Conservation (phyloP, 2,797 vertebrate species). For the Danio choprae region DNA sequence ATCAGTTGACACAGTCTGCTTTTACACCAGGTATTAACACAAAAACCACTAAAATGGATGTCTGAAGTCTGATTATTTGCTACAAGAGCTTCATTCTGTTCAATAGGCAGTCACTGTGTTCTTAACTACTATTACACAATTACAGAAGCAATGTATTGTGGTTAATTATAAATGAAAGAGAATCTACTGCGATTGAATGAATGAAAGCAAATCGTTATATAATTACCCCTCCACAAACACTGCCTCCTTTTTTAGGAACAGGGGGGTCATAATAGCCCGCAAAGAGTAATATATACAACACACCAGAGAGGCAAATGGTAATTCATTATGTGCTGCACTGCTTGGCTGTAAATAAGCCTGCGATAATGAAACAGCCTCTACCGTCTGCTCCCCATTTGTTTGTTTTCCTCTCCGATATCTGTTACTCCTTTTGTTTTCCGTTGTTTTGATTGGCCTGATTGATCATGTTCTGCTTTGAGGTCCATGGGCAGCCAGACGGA, state of each 20-base stretch:
- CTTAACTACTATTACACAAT: background rate
- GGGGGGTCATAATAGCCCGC: constrained; percentile 35
- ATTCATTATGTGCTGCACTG: constrained; percentile 16
- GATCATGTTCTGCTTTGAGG: constrained; percentile 12
- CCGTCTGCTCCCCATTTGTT: constrained; percentile 22
- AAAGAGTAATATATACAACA: background rate
- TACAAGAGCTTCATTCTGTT: background rate
- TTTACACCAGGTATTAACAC: background rate
- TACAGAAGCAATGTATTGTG: constrained; percentile 20
- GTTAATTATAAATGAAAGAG: constrained; percentile 22
- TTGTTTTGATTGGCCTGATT: constrained; percentile 4
- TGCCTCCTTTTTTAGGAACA: constrained; percentile 1
- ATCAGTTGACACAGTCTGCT: background rate
- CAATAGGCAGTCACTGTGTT: constrained; percentile 8
- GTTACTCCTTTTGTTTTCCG: background rate
- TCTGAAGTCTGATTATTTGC: constrained; percentile 12
- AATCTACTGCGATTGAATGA: constrained; percentile 16
- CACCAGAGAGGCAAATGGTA: constrained; percentile 19
- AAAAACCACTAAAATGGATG: background rate
- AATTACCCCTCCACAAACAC: background rate
- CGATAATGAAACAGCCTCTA: constrained; percentile 40
- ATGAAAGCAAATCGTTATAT: constrained; percentile 8
- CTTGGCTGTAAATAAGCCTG: constrained; percentile 33
- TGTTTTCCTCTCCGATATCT: constrained; percentile 21
- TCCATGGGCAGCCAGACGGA: background rate